Base-by-base conservation (phyloP, 2,888 invertebrate species). In the Atrina japonica region DNA sequence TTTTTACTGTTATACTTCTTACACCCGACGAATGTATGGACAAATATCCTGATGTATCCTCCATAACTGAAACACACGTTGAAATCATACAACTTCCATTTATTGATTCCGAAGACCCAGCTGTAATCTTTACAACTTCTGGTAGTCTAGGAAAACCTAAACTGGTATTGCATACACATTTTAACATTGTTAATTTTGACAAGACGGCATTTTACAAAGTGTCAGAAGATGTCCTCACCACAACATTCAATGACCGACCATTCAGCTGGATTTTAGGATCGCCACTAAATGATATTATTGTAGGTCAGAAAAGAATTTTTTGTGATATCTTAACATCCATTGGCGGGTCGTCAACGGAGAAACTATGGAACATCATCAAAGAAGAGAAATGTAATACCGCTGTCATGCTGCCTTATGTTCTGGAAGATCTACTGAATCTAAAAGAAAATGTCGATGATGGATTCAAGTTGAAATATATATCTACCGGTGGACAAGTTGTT, bases 91-190 rank as follows among this genome's bases (percentile, higher is more conserved):
- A 35, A 11, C 35, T 35, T 23, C 67, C 67, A 0, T 16, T 21
- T 11, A 25, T 67, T 3, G 52, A 43, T 21, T 60, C 67, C 0
- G 67, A 67, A 23, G 67, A 67, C 30, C 40, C 50, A 11, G 50
- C 47, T 27, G 1, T 60, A 1, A 53, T 67, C 25, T 60, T 67
- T 18, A 52, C 67, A 1, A 67, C 67, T 21, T 67, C 67, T 18
- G 67, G 67, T n/a, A 67, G 58, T 45, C 53, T 60, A n/a, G 67
- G 67, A 9, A 60, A 67, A 30, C 67, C 67, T 0, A 67, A 67
- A 50, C 23, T 67, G 60, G 60, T 67, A 2, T 14, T 40, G 2
- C 60, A 60, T 41, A 23, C 53, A 1, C 67, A 67, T 35, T 60
- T 67, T 35, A 40, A 58, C 25, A 47, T 58, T n/a, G 47, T 16